A percentile compares a stretch with the other conserved stretches of the same genome.
Evolutionary conservation across 2,888 invertebrate genomes (phyloP).

Genomic region (Diachrysia chrysitis): DNA sequence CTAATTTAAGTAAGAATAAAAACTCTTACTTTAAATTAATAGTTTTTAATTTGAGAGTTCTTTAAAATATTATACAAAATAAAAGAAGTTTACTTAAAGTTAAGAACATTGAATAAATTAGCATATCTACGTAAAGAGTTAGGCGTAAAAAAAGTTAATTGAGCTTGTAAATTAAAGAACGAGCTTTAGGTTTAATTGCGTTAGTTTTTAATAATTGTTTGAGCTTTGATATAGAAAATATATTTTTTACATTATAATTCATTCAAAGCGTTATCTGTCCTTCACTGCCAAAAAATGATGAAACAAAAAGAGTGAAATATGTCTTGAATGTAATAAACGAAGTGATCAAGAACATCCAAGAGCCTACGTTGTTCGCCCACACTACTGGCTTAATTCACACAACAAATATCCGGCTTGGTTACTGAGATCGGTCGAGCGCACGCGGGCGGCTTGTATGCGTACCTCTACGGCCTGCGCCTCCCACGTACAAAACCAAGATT

Average conservation of each 20-base stretch:
- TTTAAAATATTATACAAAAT: not conserved
- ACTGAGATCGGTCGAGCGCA: not conserved
- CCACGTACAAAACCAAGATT: not conserved
- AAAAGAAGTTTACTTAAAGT: not conserved
- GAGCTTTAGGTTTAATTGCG: not conserved
- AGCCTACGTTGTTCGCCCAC: not conserved
- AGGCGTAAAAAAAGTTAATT: not conserved
- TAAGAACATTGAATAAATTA: slow-evolving; percentile 3
- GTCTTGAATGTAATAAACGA: not conserved
- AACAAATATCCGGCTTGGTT: slow-evolving; percentile 1
- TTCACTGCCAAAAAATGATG: too few relatives aligned
- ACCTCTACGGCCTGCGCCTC: not conserved
- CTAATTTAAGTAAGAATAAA: not conserved
- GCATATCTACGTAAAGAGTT: not conserved
- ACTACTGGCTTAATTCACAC: not conserved
- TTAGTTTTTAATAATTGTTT: not conserved
- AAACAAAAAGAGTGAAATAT: not conserved
- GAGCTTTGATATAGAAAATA: too few relatives aligned
- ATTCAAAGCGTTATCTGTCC: too few relatives aligned
- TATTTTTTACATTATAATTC: too few relatives aligned
- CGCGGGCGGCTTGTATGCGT: not conserved
- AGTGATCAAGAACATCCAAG: not conserved
- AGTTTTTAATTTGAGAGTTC: not conserved
- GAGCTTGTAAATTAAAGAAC: not conserved
- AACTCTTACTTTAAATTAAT: not conserved